Percentiles rank a stretch among this genome's conserved stretches.
These are phyloP conservation scores for Pantherophis alleghaniensis DNA, from an alignment of 2,797 vertebrate genomes.

Conservation along the genomic window DNA sequence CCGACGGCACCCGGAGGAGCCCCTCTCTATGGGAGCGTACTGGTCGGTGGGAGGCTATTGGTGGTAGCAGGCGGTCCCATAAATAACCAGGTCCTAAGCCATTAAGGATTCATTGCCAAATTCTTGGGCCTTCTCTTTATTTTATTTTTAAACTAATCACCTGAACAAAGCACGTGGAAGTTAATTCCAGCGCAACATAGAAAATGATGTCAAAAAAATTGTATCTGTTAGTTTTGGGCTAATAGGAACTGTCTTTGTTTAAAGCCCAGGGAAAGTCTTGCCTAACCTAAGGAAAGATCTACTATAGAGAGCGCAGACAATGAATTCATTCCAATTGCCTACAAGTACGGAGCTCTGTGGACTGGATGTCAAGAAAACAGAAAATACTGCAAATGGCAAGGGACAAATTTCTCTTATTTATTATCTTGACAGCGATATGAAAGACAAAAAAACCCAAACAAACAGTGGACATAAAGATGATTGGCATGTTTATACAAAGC, in stretches of 20 bases:
- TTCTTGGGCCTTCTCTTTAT: not conserved
- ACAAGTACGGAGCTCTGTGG: not conserved
- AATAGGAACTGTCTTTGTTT: constrained; percentile 39
- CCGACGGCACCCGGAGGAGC: too few species aligned
- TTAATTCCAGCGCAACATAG: constrained; percentile 33
- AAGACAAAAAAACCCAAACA: constrained; percentile 34
- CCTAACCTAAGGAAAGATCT: constrained; percentile 41
- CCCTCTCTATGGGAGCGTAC: too few species aligned
- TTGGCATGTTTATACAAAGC: constrained; percentile 55
- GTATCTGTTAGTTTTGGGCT: constrained; percentile 36
- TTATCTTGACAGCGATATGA: constrained; percentile 41
- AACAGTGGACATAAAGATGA: constrained; percentile 37
- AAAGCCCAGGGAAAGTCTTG: constrained; percentile 34
- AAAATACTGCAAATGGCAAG: not conserved
- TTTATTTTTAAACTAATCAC: not conserved
- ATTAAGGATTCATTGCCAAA: not conserved
- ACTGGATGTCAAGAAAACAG: constrained; percentile 36
- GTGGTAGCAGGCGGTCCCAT: too few species aligned
- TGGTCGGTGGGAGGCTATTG: too few species aligned
- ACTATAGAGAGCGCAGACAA: constrained; percentile 38
- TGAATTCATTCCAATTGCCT: constrained; percentile 32
- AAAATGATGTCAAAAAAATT: constrained; percentile 13
- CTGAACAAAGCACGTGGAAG: not conserved
- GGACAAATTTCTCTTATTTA: constrained; percentile 34
- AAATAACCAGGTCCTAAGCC: too few species aligned